Percentiles rank a stretch among this genome's conserved stretches.
Conservation (phyloP, 2,888 invertebrate species). For the Nephrocerus scutellatus region DNA sequence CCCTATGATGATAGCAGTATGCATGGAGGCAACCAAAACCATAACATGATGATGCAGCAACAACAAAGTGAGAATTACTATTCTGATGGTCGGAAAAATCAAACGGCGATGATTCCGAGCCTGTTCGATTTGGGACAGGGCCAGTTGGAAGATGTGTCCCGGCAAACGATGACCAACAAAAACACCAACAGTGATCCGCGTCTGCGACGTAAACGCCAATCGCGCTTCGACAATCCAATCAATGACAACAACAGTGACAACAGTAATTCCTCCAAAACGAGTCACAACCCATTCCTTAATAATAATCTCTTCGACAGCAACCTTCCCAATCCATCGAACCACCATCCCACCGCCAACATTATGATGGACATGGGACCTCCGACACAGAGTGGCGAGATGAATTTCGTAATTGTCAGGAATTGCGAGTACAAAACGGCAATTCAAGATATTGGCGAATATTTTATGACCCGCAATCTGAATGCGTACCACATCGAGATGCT, state of each 20-base stretch:
- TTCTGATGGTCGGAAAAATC: background rate
- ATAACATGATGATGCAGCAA: constrained; percentile 5
- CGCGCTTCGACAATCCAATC: constrained; percentile 17
- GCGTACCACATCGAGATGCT: constrained; percentile 74
- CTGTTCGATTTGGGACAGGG: constrained; percentile 24
- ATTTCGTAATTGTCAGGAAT: constrained; percentile 66
- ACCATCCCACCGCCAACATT: constrained; percentile 5
- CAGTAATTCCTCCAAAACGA: background rate
- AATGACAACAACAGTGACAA: constrained; percentile 8
- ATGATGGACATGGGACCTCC: no score
- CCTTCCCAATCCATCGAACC: background rate
- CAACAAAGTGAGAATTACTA: background rate
- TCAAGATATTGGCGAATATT: constrained; percentile 72
- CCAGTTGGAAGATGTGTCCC: constrained; percentile 1
- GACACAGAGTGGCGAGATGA: no score
- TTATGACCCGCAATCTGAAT: constrained; percentile 67
- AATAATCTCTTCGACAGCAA: constrained; percentile 6
- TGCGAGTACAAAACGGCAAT: constrained; percentile 69
- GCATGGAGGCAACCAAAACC: constrained; percentile 5
- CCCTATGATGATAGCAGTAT: background rate
- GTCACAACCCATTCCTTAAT: background rate
- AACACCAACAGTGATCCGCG: constrained; percentile 26
- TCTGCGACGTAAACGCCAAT: constrained; percentile 20
- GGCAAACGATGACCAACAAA: constrained; percentile 7
- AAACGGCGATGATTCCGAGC: constrained; percentile 26